Evolutionary conservation across 2,888 invertebrate species (phyloP).

Genomic region (Balanococcus diminutus): DNA sequence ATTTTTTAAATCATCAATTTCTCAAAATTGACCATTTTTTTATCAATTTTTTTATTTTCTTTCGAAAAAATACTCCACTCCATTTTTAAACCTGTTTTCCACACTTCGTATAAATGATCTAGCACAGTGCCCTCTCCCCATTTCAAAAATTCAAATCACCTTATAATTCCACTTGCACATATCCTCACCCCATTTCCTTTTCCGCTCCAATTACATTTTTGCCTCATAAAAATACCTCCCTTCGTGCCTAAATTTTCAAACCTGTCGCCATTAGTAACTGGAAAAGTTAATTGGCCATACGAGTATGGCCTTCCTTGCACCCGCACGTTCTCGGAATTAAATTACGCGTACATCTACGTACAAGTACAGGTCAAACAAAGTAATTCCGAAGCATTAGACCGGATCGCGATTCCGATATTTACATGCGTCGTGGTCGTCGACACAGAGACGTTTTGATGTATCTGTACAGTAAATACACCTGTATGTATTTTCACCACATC

Average conservation of each 20-base stretch:
- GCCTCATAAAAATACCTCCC: neutral
- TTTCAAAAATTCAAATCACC: neutral
- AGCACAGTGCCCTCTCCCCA: no score
- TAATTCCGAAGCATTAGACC: neutral
- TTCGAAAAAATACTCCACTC: no score
- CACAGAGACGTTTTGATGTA: no score
- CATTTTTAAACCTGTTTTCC: no score
- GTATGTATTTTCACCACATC: neutral
- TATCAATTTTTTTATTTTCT: no score
- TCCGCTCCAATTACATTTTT: neutral
- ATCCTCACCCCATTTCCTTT: neutral
- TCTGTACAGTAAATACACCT: no score
- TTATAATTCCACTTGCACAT: neutral
- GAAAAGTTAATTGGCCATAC: neutral
- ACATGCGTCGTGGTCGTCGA: neutral
- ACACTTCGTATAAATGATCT: no score
- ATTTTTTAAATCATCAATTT: no score
- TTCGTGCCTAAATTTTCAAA: neutral
- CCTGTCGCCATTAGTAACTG: neutral
- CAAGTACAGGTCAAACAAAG: neutral
- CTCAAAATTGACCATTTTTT: no score
- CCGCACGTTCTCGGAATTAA: neutral
- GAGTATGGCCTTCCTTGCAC: neutral
- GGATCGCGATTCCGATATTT: neutral
- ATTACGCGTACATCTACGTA: neutral